These are phyloP conservation scores for Troilus luridus DNA, from an alignment of 2,888 invertebrate species.

Conservation along the genomic window DNA sequence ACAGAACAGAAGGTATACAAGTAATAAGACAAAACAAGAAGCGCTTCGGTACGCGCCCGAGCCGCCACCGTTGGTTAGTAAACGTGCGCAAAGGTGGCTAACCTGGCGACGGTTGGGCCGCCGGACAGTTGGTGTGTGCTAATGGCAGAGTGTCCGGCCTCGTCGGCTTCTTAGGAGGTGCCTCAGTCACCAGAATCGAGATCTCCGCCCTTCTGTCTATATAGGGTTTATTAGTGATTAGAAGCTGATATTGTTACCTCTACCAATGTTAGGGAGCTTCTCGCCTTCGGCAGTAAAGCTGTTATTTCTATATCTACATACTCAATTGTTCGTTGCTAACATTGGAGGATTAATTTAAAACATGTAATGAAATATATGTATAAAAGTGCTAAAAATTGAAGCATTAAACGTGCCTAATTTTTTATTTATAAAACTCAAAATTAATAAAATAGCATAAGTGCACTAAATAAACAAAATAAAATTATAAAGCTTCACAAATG, in stretches of 20 bases:
- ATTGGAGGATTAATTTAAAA: slow-evolving; percentile 41
- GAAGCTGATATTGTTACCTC: slow-evolving; percentile 42
- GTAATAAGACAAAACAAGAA: slow-evolving; percentile 56
- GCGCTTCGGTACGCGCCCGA: slow-evolving; percentile 39
- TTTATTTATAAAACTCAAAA: slow-evolving; percentile 1
- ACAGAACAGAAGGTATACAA: slow-evolving; percentile 49
- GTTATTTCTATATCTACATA: slow-evolving; percentile 27
- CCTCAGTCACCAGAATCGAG: slow-evolving; percentile 33
- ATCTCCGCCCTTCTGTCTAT: slow-evolving; percentile 50
- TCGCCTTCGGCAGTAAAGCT: slow-evolving; percentile 39
- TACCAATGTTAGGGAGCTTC: slow-evolving; percentile 48
- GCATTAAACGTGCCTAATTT: slow-evolving; percentile 40
- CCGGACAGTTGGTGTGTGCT: slow-evolving; percentile 53
- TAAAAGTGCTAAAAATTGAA: slow-evolving; percentile 43
- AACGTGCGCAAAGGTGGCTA: slow-evolving; percentile 48
- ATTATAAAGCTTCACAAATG: slow-evolving; percentile 18
- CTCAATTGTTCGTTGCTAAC: slow-evolving; percentile 10
- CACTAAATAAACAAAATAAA: slow-evolving; percentile 1
- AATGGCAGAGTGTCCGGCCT: slow-evolving; percentile 54
- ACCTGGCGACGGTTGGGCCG: slow-evolving; percentile 51
- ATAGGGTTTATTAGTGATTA: slow-evolving; percentile 47
- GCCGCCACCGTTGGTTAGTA: slow-evolving; percentile 57
- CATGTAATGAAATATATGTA: slow-evolving; percentile 45
- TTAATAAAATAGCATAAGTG: slow-evolving; percentile 31
- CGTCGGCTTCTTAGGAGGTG: slow-evolving; percentile 50